Conservation (phyloP, 2,888 invertebrate genomes). For the Leptopterna dolabrata region DNA sequence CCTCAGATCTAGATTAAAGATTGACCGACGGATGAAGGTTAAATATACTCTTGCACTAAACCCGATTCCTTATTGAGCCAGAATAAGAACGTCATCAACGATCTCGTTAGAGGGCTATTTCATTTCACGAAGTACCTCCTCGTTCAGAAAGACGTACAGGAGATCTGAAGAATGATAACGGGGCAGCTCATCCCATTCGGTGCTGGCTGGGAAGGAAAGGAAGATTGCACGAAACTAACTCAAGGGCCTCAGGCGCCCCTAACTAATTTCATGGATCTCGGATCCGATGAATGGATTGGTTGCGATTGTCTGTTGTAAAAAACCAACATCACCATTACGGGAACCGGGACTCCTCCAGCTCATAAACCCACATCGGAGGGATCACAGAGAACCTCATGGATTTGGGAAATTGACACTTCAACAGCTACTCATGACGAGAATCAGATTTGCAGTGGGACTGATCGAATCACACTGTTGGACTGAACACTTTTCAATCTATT, state of each 20-base stretch:
- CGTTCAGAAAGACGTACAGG: neutral
- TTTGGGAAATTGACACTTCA: neutral
- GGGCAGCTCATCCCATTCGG: neutral
- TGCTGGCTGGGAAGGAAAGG: neutral
- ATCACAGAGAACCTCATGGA: neutral
- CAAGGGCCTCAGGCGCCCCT: neutral
- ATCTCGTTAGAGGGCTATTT: neutral
- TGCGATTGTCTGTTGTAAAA: neutral
- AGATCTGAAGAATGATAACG: neutral
- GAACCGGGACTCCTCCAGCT: neutral
- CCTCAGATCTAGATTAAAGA: neutral
- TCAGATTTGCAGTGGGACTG: neutral
- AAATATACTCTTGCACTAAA: neutral
- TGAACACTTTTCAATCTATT: neutral
- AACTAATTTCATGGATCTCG: conserved; percentile 3
- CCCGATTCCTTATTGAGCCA: neutral
- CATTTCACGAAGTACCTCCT: neutral
- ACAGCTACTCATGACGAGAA: neutral
- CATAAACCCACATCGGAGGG: neutral
- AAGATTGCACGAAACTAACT: neutral
- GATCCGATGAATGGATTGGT: neutral
- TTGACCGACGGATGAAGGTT: neutral
- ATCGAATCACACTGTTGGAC: neutral
- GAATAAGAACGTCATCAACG: neutral
- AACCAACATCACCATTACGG: neutral